These are phyloP conservation scores for Cynaeus angustus DNA, from an alignment of 2,888 invertebrate species.

Conservation along the genomic window DNA sequence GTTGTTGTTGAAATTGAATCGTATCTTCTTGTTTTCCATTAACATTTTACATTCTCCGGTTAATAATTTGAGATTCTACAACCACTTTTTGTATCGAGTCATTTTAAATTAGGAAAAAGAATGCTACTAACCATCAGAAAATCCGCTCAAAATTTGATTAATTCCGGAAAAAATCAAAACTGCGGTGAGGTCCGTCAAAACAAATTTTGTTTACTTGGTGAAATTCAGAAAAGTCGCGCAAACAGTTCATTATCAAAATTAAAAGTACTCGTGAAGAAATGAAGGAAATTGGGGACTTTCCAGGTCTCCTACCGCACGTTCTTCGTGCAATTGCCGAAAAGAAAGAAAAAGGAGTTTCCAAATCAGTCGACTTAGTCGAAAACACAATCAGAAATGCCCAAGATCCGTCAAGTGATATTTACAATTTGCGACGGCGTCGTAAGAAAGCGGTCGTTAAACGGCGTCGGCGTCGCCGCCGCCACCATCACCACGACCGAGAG, in stretches of 20 bases:
- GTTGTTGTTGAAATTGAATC: too few species aligned
- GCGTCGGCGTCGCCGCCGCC: constrained; percentile 9
- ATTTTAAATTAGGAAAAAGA: too few species aligned
- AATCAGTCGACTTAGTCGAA: constrained; percentile 8
- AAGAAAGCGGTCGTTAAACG: background rate
- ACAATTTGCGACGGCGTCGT: background rate
- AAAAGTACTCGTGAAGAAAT: constrained; percentile 2
- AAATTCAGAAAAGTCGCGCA: background rate
- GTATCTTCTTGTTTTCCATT: too few species aligned
- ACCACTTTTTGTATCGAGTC: too few species aligned
- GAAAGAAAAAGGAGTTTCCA: constrained; percentile 5
- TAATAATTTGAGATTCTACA: too few species aligned
- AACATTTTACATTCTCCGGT: too few species aligned
- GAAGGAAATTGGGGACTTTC: constrained; percentile 9
- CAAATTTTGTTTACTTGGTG: constrained; percentile 25
- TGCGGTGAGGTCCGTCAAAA: background rate
- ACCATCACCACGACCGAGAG: too few species aligned
- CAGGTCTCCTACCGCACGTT: constrained; percentile 21
- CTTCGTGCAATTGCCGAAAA: constrained; percentile 11
- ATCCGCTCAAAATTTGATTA: too few species aligned
- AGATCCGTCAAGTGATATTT: background rate
- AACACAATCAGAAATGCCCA: background rate
- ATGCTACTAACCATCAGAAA: too few species aligned
- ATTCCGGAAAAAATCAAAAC: too few species aligned
- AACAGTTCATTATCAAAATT: constrained; percentile 19